These are phyloP conservation scores for Cariama cristata DNA, from an alignment of 2,113 vertebrate genomes.

Conservation along the genomic window DNA sequence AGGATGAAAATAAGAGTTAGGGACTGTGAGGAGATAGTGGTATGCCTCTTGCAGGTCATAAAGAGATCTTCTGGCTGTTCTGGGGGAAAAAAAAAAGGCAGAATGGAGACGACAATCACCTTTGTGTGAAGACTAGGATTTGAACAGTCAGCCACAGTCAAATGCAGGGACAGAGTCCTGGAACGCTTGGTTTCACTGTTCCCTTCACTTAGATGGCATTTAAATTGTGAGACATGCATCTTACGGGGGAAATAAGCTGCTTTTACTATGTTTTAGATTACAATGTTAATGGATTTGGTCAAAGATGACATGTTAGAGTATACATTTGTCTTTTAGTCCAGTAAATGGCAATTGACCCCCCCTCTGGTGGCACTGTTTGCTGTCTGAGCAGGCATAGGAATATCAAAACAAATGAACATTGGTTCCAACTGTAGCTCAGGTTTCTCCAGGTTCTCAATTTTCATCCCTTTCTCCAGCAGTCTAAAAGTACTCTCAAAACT, in stretches of 20 bases:
- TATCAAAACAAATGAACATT: neutral
- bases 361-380: neutral
- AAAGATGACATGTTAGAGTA: neutral
- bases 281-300: neutral
- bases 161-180: neutral
- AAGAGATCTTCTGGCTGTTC: neutral
- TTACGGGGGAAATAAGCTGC: neutral
- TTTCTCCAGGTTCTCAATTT: neutral
- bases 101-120: neutral
- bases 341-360: neutral
- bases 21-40: neutral
- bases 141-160: neutral
- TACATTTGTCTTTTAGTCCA: neutral
- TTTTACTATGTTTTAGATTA: neutral
- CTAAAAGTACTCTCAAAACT: neutral
- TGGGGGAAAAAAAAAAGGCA: neutral
- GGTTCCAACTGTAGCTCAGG: neutral
- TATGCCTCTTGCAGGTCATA: neutral
- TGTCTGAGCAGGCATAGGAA: neutral
- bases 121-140: neutral
- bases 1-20: neutral
- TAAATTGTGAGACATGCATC: neutral
- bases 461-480: neutral
- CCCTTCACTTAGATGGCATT: neutral
- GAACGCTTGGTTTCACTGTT: neutral